These are phyloP conservation scores for Drosophila bunnanda DNA, from an alignment of 2,888 invertebrate genomes.

Conservation along the genomic window DNA sequence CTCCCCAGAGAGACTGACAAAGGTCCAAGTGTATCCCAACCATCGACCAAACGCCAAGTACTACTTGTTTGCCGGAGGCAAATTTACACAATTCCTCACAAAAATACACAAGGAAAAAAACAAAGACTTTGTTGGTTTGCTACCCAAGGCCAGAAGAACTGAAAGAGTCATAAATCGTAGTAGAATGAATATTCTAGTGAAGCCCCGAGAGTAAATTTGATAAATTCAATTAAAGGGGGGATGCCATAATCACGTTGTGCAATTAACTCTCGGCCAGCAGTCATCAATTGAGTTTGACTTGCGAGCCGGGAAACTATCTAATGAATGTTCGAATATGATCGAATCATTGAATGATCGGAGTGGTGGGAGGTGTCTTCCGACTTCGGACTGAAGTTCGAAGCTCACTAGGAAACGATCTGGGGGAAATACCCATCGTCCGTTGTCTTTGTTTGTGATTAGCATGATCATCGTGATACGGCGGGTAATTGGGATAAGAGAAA, in stretches of 20 bases:
- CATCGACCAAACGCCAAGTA: conserved; percentile 13
- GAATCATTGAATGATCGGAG: conserved; percentile 9
- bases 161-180: conserved; percentile 30
- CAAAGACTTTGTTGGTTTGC: conserved; percentile 15
- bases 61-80: conserved; percentile 46
- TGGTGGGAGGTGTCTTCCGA: conserved; percentile 26
- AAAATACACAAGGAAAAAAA: conserved; percentile 8
- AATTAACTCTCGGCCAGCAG: conserved; percentile 39
- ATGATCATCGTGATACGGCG: conserved; percentile 18
- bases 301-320: conserved; percentile 15
- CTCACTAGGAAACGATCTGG: conserved; percentile 18
- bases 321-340: conserved; percentile 41
- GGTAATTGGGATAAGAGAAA: conserved; percentile 20
- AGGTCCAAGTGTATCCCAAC: conserved; percentile 34
- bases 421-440: conserved; percentile 30
- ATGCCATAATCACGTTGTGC: conserved; percentile 40
- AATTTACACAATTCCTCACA: conserved; percentile 64
- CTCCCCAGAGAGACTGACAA: conserved; percentile 15
- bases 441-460: conserved; percentile 28
- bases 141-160: conserved; percentile 25
- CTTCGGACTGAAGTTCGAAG: conserved; percentile 21
- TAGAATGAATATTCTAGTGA: conserved; percentile 31
- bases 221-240: conserved; percentile 34
- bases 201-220: conserved; percentile 38
- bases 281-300: conserved; percentile 36